phyloP scores from a whole-genome alignment of 2,797 vertebrate species.

The Acridotheres tristis region DNA sequence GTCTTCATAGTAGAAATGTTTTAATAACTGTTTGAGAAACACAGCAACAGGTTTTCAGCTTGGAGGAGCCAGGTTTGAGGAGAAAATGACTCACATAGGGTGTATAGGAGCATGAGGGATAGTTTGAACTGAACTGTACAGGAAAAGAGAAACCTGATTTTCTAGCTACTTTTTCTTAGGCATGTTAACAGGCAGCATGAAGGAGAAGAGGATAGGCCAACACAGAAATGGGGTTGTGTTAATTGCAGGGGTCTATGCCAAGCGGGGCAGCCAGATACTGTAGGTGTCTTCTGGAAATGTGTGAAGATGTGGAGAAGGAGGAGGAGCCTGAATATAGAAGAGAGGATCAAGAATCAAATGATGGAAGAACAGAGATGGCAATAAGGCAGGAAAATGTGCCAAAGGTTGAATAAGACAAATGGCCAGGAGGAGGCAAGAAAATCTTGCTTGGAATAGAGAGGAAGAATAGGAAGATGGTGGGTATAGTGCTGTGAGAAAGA shows the following conservation, averaged over 20 bases:
- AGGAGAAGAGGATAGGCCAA: neutral
- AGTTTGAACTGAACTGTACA: neutral
- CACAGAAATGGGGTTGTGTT: neutral
- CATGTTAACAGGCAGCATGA: neutral
- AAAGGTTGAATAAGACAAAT: neutral
- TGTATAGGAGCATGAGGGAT: neutral
- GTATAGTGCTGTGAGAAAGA: neutral
- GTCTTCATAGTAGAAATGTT: neutral
- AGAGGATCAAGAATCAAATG: neutral
- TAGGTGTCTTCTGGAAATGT: neutral
- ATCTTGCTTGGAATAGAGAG: neutral
- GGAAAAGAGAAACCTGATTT: neutral
- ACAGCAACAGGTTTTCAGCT: neutral
- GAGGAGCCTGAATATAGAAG: neutral
- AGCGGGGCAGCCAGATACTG: neutral
- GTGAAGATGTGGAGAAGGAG: neutral
- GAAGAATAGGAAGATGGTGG: neutral
- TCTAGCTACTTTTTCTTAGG: neutral
- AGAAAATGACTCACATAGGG: neutral
- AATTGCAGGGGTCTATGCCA: neutral
- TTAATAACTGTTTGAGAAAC: neutral
- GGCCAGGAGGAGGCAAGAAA: neutral
- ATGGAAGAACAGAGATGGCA: neutral
- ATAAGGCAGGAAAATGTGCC: neutral
- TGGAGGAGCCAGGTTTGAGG: neutral